These are phyloP conservation scores for Rhegmatorhina hoffmannsi DNA, from an alignment of 2,113 vertebrate genomes.

Conservation along the genomic window DNA sequence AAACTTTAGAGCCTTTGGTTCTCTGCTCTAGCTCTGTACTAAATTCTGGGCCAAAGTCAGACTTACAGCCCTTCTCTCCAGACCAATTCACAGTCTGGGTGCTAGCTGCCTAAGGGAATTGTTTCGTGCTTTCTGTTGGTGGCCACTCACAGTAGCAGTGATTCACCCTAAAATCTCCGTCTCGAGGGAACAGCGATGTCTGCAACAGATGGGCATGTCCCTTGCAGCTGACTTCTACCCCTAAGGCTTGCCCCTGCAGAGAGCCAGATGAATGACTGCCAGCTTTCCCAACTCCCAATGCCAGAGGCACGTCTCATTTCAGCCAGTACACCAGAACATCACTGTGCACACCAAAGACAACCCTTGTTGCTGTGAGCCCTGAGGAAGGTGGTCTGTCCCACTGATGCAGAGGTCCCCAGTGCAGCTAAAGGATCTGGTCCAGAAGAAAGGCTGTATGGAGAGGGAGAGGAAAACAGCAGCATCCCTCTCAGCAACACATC, in stretches of 20 bases:
- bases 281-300: not conserved
- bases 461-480: rapidly evolving
- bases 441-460: not conserved
- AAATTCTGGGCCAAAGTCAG: not conserved
- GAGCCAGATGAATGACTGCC: not conserved
- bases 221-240: not conserved
- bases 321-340: not conserved
- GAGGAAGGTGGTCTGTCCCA: not conserved
- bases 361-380: not conserved
- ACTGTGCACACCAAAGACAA: rapidly evolving
- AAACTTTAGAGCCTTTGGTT: not conserved
- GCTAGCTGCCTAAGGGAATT: not conserved
- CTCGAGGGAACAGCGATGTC: not conserved
- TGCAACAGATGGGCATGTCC: not conserved
- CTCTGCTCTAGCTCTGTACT: not conserved
- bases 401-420: not conserved
- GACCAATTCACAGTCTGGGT: not conserved
- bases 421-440: not conserved
- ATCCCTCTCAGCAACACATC: not conserved
- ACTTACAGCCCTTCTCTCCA: not conserved
- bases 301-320: not conserved
- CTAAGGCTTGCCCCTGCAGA: not conserved
- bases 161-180: not conserved
- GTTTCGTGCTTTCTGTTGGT: not conserved
- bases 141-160: not conserved